Evolutionary conservation across 2,797 vertebrate genomes (phyloP).

Genomic region (Pipistrellus nathusii): DNA sequence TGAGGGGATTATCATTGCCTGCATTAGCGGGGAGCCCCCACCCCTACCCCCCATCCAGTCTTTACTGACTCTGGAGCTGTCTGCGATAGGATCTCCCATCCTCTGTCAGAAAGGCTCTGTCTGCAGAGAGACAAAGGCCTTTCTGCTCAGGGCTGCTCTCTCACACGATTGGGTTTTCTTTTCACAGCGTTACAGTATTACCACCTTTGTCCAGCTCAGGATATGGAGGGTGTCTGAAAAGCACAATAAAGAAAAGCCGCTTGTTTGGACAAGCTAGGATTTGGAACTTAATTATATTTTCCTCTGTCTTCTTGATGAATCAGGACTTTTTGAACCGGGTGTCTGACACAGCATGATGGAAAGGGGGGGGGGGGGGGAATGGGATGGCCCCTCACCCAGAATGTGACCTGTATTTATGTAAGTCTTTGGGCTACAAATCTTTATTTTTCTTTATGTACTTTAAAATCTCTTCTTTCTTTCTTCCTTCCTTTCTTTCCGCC

Average conservation of each 20-base stretch:
- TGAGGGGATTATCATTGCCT: fast-evolving
- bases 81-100: conserved; percentile 33
- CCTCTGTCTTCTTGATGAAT: conserved; percentile 42
- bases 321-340: conserved; percentile 45
- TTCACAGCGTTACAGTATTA: conserved; percentile 60
- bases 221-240: conserved; percentile 48
- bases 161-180: conserved; percentile 52
- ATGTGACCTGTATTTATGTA: conserved; percentile 57
- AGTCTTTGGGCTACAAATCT: conserved; percentile 4
- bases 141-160: neutral
- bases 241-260: conserved; percentile 52
- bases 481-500: neutral
- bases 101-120: conserved; percentile 50
- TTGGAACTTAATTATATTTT: conserved; percentile 57
- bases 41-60: neutral
- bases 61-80: neutral
- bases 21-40: neutral
- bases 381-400: neutral
- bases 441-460: conserved; percentile 48
- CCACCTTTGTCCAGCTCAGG: conserved; percentile 22
- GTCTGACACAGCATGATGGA: conserved; percentile 28
- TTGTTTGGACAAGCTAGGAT: conserved; percentile 51
- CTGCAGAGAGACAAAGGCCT: conserved; percentile 70
- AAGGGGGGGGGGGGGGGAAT: neutral
- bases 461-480: neutral